Evolutionary conservation across 1,140 invertebrate genomes (phyloP), one percentile per base, ranked within the genome.

Genomic region (Lepidurus apus): DNA sequence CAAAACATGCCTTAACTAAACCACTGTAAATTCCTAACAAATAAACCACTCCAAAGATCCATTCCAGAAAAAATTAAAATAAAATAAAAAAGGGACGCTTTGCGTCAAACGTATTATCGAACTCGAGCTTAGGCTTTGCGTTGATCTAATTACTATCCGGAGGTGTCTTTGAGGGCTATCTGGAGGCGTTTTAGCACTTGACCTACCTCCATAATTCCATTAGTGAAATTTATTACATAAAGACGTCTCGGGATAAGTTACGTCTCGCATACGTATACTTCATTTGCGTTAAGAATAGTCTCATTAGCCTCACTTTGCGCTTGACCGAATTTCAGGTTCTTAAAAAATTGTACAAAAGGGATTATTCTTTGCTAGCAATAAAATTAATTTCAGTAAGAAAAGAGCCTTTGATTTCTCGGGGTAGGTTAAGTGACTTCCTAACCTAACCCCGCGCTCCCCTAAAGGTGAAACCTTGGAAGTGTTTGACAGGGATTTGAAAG

Each of bases 1-100:
- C n/a, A n/a, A 65, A 65, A 65, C 53, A 65, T 21, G 53, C 53
- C 53, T 65, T 65, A 65, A 65, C 5, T 65, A n/a, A 65, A 65
- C 53, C 53, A n/a, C 53, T 65, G 2, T 21, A 7, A 5, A 13
- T n/a, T 47, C 45, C 34, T 34, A 34, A 34, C 3, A 34, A 34
- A 34, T 34, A 34, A 34, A 34, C 34, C 34, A 34, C 0, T 26
- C 26, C 26, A 3, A 2, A 1, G 1, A 34, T 4, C 34, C 34
- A 34, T 34, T 34, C 1, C 0, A 34, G 2, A 3, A 34, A 34
- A 34, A 21, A 21, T 17, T n/a, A 65, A 65, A n/a, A 65, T 7
- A 65, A 17, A 17, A 65, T 7, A 21, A 17, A n/a, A 21, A 21
- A 65, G 7, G 17, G 1, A 65, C 6, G 17, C n/a, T 65, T 65